phyloP scores from a whole-genome alignment of 2,113 vertebrate species.

The Potamarius usumacintae region DNA sequence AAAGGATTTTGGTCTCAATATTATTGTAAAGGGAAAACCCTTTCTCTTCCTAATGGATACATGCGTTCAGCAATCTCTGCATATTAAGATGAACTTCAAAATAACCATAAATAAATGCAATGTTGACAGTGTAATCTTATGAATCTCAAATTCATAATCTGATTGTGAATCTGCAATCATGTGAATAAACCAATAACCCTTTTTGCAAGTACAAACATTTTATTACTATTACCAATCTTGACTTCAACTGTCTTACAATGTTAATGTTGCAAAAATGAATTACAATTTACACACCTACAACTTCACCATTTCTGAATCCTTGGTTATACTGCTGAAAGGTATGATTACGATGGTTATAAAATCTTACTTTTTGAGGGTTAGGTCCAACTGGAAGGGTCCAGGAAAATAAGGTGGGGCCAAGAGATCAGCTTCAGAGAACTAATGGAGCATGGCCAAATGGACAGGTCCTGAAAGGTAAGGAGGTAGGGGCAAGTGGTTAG shows the following conservation, averaged over 20 bases:
- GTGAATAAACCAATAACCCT: neutral
- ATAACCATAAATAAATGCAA: neutral
- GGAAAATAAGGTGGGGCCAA: neutral
- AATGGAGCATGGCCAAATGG: neutral
- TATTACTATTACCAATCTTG: neutral
- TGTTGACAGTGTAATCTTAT: neutral
- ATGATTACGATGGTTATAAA: neutral
- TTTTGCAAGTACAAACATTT: neutral
- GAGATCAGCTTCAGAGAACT: neutral
- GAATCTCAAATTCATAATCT: neutral
- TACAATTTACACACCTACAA: neutral
- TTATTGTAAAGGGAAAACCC: conserved; percentile 50
- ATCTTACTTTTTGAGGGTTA: neutral
- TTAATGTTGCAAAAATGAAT: neutral
- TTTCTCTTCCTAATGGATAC: neutral
- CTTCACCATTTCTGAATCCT: neutral
- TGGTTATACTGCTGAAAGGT: neutral
- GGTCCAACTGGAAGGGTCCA: neutral
- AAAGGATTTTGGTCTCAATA: conserved; percentile 67
- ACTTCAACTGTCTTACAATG: no score
- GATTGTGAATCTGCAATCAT: neutral
- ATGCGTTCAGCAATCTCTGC: neutral
- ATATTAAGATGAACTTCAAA: neutral
- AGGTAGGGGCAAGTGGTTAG: neutral
- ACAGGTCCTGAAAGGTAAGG: neutral